A percentile compares a stretch with the other conserved stretches of the same genome.
Evolutionary conservation across 2,888 invertebrate genomes (phyloP).

Genomic region (Bellardia pandia): DNA sequence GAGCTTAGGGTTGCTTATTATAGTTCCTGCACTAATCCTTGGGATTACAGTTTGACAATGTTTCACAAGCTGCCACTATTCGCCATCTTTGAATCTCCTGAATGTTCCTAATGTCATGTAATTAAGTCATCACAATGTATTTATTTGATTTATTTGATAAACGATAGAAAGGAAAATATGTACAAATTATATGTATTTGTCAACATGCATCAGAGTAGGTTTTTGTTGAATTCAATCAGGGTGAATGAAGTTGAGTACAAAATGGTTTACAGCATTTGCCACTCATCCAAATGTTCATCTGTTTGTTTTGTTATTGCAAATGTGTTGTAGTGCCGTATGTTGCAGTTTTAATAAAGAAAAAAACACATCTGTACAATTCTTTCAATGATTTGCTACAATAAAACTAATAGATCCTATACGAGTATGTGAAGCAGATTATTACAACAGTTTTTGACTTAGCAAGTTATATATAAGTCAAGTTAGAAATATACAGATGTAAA

Average conservation of each 20-base stretch:
- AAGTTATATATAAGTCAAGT: no score
- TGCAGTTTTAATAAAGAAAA: conserved; percentile 10
- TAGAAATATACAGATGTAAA: no score
- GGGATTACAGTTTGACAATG: conserved; percentile 38
- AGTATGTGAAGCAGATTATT: no score
- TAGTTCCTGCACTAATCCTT: conserved; percentile 24
- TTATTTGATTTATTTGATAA: conserved; percentile 53
- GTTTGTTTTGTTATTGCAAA: conserved; percentile 17
- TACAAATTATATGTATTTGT: conserved; percentile 38
- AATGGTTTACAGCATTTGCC: conserved; percentile 14
- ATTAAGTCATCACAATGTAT: conserved; percentile 54
- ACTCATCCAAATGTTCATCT: neutral
- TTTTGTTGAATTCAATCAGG: neutral
- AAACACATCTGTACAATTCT: conserved; percentile 8
- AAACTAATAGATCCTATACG: neutral
- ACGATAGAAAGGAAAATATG: neutral
- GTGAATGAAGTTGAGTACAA: conserved; percentile 28
- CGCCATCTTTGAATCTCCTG: neutral
- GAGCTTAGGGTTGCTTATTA: neutral
- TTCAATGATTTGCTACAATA: neutral
- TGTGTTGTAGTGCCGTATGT: neutral
- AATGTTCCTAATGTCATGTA: conserved; percentile 25
- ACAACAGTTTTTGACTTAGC: no score
- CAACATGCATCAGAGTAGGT: neutral
- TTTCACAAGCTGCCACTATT: conserved; percentile 11